Evolutionary conservation across 2,797 vertebrate species (phyloP), one percentile per base, ranked within the genome.

Genomic region (Sebastes iracundus): DNA sequence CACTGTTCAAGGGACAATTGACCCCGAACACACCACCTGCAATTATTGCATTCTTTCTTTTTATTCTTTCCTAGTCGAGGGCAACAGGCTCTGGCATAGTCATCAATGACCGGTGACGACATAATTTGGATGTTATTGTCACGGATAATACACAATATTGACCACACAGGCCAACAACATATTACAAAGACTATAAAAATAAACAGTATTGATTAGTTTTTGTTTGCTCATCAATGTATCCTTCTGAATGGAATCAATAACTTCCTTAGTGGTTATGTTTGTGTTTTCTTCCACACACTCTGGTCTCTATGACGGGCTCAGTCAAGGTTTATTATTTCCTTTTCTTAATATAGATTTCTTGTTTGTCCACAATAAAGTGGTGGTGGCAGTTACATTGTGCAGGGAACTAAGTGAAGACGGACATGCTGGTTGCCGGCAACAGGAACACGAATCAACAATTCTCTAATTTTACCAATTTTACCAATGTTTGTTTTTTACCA

Each of bases 41-140:
- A 82, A 81, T 90, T 84, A 91, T 2, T 32, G 53, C 60, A 81
- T 66, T 83, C 52, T 81, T 75, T 75, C 71, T 67, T 81, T 77
- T 60, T 16, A 28, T 49, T 9, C 27, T 35, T 66, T 76, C 33
- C 22, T 30, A 35, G 73, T 59, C 13, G 11, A 73, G 68, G 61
- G 68, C 60, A 68, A 65, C 67, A 52, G 66, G 46, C 33, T 79
- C 22, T 6, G 53, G 27, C 38, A 33, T 1, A 49, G 46, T 58
- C 65, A 81, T 67, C 25, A 73, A 55, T 82, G 27, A 72, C 53
- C n/a, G 28, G n/a, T 35, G 64, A 68, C 6, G 20, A 27, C 10
- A 77, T 75, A 1, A 83, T 80, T 33, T 78, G 11, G 71, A 32
- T 63, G 63, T n/a, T 65, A 38, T 27, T 74, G 71, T 70, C 6